Evolutionary conservation across 2,113 vertebrate species (phyloP).

Genomic region (Caracal caracal): DNA sequence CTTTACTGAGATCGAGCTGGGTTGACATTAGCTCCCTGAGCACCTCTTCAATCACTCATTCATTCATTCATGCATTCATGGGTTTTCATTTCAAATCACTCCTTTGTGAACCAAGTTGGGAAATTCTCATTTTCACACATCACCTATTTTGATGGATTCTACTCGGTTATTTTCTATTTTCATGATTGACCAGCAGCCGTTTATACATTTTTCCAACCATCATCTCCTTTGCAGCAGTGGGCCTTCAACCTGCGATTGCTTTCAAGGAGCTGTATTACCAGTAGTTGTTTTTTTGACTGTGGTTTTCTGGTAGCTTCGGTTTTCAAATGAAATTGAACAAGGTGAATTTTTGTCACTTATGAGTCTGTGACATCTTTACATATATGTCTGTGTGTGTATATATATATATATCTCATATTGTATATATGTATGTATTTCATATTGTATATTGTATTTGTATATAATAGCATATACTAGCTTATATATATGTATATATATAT

Average conservation of each 20-base stretch:
- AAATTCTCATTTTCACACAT: slow-evolving; percentile 83
- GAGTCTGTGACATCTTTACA: slow-evolving; percentile 55
- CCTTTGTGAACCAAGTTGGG: slow-evolving; percentile 79
- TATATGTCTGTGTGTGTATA: background rate
- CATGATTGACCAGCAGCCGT: slow-evolving; percentile 75
- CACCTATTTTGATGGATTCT: slow-evolving; percentile 80
- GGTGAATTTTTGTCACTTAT: slow-evolving; percentile 66
- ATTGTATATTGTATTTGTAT: background rate
- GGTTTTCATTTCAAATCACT: slow-evolving; percentile 79
- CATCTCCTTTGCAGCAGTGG: slow-evolving; percentile 61
- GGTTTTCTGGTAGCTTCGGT: slow-evolving; percentile 54
- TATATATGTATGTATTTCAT: background rate
- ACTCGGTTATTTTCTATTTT: slow-evolving; percentile 80
- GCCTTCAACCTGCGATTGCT: slow-evolving; percentile 71
- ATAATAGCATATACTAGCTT: background rate
- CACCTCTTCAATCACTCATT: slow-evolving; percentile 78
- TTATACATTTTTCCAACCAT: slow-evolving; percentile 75
- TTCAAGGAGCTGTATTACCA: slow-evolving; percentile 55
- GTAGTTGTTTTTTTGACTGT: background rate
- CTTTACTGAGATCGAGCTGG: slow-evolving; percentile 73
- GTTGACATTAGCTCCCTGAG: slow-evolving; percentile 78
- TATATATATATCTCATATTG: background rate
- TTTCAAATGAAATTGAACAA: slow-evolving; percentile 75
- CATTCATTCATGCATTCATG: slow-evolving; percentile 79
- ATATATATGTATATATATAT: background rate